These are phyloP conservation scores for Teleiodes luculella DNA, from an alignment of 2,888 invertebrate species.

Conservation along the genomic window DNA sequence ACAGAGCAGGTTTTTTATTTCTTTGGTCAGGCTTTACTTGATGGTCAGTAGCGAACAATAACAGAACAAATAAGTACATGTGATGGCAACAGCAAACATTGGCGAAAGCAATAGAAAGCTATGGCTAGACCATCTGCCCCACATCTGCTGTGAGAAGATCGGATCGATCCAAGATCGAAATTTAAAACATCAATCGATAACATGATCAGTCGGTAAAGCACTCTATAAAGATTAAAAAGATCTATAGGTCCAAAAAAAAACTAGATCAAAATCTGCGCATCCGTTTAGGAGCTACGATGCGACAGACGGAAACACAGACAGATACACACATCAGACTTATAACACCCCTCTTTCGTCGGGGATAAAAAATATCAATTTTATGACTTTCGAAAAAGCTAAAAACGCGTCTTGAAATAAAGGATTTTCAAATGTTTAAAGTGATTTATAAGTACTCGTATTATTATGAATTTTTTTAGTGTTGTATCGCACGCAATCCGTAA, in stretches of 20 bases:
- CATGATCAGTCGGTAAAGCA: background rate
- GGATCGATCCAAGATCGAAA: background rate
- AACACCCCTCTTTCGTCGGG: no score
- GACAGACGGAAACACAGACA: no score
- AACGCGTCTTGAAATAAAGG: no score
- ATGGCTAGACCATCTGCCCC: background rate
- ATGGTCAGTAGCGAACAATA: background rate
- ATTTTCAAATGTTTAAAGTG: background rate
- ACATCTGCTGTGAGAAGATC: background rate
- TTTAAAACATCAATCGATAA: background rate
- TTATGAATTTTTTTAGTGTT: background rate
- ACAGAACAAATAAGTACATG: background rate
- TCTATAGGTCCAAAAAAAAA: no score
- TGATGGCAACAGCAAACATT: background rate
- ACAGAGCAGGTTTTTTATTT: no score
- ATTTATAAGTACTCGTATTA: background rate
- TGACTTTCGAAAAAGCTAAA: no score
- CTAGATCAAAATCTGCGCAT: no score
- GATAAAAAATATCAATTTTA: no score
- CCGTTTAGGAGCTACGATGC: no score
- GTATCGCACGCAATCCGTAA: background rate
- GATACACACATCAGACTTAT: no score
- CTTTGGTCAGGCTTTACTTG: no score
- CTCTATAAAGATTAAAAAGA: background rate
- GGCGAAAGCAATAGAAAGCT: constrained; percentile 1